Evolutionary conservation across 2,113 vertebrate species (phyloP).

Genomic region (Silurus glanis): DNA sequence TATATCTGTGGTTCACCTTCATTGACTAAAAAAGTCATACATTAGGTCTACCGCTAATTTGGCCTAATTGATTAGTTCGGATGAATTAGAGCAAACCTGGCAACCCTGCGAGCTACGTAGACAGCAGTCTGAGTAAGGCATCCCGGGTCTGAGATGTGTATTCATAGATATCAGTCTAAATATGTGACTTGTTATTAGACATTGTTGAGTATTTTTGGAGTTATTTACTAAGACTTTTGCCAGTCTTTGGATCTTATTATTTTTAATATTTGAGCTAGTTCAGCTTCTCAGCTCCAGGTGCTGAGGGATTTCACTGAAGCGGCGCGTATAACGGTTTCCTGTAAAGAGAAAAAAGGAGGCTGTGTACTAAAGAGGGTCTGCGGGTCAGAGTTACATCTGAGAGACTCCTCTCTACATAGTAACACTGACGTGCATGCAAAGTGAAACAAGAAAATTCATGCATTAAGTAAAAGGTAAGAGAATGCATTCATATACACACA

Average conservation of each 20-base stretch:
- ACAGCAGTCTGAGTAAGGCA: background rate
- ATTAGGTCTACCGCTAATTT: background rate
- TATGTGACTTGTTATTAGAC: background rate
- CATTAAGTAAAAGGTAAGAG: too few species aligned
- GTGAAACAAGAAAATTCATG: too few species aligned
- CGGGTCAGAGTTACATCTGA: background rate
- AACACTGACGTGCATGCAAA: background rate
- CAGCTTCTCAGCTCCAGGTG: background rate
- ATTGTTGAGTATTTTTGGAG: background rate
- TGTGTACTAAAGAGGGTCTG: background rate
- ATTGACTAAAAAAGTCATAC: too few species aligned
- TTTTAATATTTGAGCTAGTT: background rate
- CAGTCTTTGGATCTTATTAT: background rate
- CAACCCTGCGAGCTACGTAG: constrained; percentile 2
- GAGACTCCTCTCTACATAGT: background rate
- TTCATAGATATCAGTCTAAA: background rate
- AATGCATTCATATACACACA: too few species aligned
- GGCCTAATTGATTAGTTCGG: background rate
- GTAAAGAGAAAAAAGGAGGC: background rate
- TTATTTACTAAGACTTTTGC: background rate
- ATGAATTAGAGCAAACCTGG: background rate
- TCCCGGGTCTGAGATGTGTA: background rate
- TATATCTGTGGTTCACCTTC: too few species aligned
- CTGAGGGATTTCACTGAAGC: background rate
- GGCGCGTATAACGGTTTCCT: background rate